phyloP scores from a whole-genome alignment of 2,113 vertebrate genomes.

The Phocoena sinus region DNA sequence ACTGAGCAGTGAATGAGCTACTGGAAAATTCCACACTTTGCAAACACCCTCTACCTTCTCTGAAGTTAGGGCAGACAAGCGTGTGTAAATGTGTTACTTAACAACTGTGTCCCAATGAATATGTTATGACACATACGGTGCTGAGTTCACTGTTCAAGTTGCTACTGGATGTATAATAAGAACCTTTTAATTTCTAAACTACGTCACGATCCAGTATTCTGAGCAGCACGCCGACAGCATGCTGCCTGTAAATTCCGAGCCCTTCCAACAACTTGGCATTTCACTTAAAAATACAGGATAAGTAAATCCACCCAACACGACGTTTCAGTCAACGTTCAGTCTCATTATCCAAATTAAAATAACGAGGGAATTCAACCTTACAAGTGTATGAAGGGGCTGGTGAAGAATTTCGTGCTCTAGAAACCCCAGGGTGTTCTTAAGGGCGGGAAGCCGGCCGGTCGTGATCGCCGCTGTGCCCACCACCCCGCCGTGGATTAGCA shows the following conservation, averaged over 20 bases:
- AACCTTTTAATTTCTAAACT: neutral
- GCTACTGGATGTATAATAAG: neutral
- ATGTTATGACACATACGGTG: neutral
- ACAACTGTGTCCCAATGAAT: neutral
- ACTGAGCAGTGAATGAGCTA: neutral
- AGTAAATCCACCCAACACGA: neutral
- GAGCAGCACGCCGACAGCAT: neutral
- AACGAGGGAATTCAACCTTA: neutral
- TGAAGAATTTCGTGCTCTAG: neutral
- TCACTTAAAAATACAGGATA: neutral
- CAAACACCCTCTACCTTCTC: neutral
- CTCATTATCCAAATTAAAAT: neutral
- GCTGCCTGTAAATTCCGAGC: neutral
- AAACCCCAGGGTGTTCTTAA: fast-evolving
- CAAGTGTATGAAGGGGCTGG: neutral
- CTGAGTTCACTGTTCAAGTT: neutral
- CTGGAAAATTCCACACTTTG: neutral
- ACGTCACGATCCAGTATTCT: neutral
- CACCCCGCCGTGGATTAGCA: too few species aligned
- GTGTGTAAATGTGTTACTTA: neutral
- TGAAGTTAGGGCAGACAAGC: neutral
- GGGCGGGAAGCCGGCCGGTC: neutral
- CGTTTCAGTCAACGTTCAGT: neutral
- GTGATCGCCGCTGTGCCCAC: fast-evolving
- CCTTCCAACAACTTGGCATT: neutral